Percentiles rank a stretch among this genome's conserved stretches.
These are phyloP conservation scores for Capreolus pygargus DNA, from an alignment of 2,113 vertebrate genomes.

Conservation along the genomic window DNA sequence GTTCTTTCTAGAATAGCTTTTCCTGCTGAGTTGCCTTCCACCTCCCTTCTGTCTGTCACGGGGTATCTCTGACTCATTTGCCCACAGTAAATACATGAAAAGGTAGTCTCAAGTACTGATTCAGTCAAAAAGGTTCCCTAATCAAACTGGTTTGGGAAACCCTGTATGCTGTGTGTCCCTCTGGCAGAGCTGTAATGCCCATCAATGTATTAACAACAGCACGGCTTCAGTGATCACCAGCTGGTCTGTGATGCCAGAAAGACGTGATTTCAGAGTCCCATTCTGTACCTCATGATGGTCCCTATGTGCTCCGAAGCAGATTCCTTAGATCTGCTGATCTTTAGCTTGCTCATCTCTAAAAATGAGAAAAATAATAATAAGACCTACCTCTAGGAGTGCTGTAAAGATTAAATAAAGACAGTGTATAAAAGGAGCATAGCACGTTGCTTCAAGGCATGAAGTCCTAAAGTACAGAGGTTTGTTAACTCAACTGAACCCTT, in stretches of 20 bases:
- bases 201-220: background rate
- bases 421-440: background rate
- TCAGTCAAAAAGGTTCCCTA: background rate
- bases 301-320: background rate
- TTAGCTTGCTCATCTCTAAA: background rate
- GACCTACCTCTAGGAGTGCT: background rate
- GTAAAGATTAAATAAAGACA: background rate
- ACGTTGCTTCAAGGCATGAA: background rate
- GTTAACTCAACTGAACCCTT: background rate
- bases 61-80: background rate
- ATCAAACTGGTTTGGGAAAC: background rate
- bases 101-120: background rate
- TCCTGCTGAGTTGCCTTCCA: background rate
- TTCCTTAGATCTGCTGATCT: background rate
- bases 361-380: background rate
- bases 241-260: background rate
- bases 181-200: background rate
- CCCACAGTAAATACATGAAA: background rate
- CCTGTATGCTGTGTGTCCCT: background rate
- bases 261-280: background rate
- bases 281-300: background rate
- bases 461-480: background rate
- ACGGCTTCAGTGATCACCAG: background rate
- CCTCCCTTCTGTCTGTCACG: background rate
- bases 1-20: constrained; percentile 11